Base-by-base conservation (phyloP, 2,113 vertebrate species). In the Hystrix cristata region DNA sequence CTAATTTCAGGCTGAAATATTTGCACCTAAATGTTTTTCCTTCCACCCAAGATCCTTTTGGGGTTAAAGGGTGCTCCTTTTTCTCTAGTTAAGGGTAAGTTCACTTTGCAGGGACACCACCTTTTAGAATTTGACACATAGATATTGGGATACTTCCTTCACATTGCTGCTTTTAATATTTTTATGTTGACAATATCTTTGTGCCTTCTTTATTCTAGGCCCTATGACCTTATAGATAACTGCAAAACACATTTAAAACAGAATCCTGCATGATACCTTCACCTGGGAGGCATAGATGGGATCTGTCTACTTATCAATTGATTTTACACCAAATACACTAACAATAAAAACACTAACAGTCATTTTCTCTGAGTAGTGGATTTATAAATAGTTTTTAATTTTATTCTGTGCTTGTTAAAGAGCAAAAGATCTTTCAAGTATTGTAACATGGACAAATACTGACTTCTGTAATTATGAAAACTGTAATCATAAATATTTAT, bases 381-480 rank as follows among this genome's bases (percentile, higher is more conserved):
- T 64, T 95, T 64, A 60, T 23, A 62, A 46, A 23, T 72, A 53
- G 87, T 62, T 95, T 87, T 78, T 25, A 55, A 43, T 78, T 94
- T 86, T 95, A 92, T 25, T 93, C 31, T 92, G 43, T 53, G 15
- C 51, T 84, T 76, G 31, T 87, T 85, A 95, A 87, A 76, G 43
- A 89, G 21, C 6, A 94, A 91, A 90, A 92, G 74, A 71, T 72
- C 48, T 88, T 87, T 90, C 23, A 92, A 82, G 25, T 57, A 51
- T 72, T 83, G 38, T 62, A 93, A 46, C 81, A 43, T 82, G 76
- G 78, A 65, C 29, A 90, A 18, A 12, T 89, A 79, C 38, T 90
- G 46, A 84, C 62, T 92, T 91, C 57, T 64, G 3, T 86, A 74
- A 95, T 81, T 57, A 94, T 48, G 13, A 82, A 93, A 95, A 92